Base-by-base conservation (phyloP, 2,113 vertebrate species). In the Dasyornis broadbenti region DNA sequence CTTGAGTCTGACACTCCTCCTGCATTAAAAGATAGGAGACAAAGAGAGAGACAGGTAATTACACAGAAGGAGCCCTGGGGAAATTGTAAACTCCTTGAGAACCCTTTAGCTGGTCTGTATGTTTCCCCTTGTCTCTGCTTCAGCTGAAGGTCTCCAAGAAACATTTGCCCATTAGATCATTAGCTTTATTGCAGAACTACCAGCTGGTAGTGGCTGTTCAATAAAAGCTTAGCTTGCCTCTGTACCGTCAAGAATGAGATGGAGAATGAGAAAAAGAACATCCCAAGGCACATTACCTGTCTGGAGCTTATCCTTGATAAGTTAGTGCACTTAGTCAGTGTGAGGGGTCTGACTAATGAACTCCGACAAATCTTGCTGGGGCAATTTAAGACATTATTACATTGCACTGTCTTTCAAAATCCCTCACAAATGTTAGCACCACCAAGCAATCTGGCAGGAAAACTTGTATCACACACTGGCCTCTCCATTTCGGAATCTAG, bases 11-110 rank as follows among this genome's bases (percentile, higher is more conserved):
- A 87, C 95, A 95, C 82, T 94, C 90, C 93, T 95, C 87, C 82
- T 49, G 88, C 92, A 90, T 93, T 96, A 94, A 59, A 86, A 95
- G 94, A 82, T 75, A 92, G 82, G 78, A 94, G 86, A 90, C 89
- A 96, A 95, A 96, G 90, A 89, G 44, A 95, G 37, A 97, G 96
- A 96, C 93, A 94, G 95, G 92, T 94, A 97, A 97, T 96, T 95
- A 96, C 92, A 87, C 0, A 82, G 81, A 86, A 96, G 33, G 54
- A 95, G 82, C 93, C 94, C 92, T 61, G 61, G 89, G 96, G 95
- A 95, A 96, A 96, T 88, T 79, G 86, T 86, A 93, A 86, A 76
- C 81, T 83, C 90, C 88, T 85, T 8, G 35, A 96, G 89, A 96
- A 94, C 66, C 72, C 92, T 95, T 86, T 85, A 96, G 81, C 90